Evolutionary conservation across 2,113 vertebrate genomes (phyloP), one percentile per base, ranked within the genome.

Genomic region (Aegypius monachus): DNA sequence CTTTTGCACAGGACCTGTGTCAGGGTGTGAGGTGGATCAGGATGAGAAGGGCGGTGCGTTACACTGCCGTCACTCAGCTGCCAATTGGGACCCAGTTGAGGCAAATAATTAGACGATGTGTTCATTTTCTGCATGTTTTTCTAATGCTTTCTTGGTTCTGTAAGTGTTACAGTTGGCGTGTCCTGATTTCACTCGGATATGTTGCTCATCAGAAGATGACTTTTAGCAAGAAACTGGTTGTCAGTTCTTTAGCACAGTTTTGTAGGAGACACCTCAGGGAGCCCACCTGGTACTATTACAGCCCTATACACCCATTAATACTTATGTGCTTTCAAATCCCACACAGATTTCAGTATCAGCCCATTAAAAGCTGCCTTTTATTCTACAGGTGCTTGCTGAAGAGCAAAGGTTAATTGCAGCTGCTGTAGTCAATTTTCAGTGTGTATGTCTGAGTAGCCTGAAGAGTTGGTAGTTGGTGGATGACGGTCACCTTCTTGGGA

Each of bases 51-150:
- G 18, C 6, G 3, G 4, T 55, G 10, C 0, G 0, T 20, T 48
- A 55, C 0, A 0, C 3, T 84, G 61, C 23, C 0, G 0, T 17
- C 5, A 0, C 72, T 84, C 52, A 75, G 27, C 43, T 79, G 45
- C 66, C 43, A 16, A 10, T 45, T 10, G 14, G 71, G 52, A 84
- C 10, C n/a, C 27, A 65, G 29, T 4, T 85, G 36, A 92, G 59
- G 26, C 27, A 90, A 81, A 59, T 91, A 81, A 63, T 91, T 31
- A 85, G 53, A 43, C 1, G 3, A 42, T 18, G 16, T n/a, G 8
- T 36, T 88, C 8, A 43, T 81, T 92, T 92, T 92, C 65, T 79
- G 65, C 47, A 13, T 65, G 31, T 22, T 94, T 95, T 94, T 40
- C 22, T 61, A 53, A 53, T 38, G 47, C 8, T 68, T 85, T 75